These are phyloP conservation scores for Elanoides forficatus DNA, from an alignment of 2,113 vertebrate species.

Conservation along the genomic window DNA sequence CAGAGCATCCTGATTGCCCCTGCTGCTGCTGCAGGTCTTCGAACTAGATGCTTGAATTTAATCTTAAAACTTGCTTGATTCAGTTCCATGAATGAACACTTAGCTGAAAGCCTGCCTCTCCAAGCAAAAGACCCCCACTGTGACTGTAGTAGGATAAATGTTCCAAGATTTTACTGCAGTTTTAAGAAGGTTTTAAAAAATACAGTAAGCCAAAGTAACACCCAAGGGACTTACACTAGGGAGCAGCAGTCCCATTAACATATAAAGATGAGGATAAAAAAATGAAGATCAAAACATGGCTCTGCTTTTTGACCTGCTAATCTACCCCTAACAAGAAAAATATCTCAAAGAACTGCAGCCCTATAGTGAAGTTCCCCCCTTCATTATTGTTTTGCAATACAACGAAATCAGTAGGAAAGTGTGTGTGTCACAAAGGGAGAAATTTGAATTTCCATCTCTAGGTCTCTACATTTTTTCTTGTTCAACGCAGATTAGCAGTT, in stretches of 20 bases:
- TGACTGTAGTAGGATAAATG: not conserved
- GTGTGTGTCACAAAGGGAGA: not conserved
- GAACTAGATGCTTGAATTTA: not conserved
- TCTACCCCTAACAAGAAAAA: constrained; percentile 22
- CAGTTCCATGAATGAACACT: not conserved
- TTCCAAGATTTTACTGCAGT: not conserved
- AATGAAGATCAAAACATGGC: not conserved
- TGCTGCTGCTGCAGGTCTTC: not conserved
- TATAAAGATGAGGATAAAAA: not conserved
- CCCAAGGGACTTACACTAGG: not conserved
- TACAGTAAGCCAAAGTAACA: not conserved
- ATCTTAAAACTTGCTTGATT: not conserved
- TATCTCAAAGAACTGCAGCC: not conserved
- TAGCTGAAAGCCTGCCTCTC: not conserved
- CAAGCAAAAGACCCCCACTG: not conserved
- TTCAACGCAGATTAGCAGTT: not conserved
- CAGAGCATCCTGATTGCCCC: not conserved
- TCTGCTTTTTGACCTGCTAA: constrained; percentile 3
- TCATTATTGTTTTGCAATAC: not conserved
- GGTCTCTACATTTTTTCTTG: not conserved
- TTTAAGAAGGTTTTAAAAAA: not conserved
- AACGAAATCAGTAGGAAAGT: not conserved
- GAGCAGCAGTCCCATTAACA: not conserved
- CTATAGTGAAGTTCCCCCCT: not conserved
- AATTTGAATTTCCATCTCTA: not conserved